Conservation (phyloP, 2,888 invertebrate species). For the Ectemnius continuus region DNA sequence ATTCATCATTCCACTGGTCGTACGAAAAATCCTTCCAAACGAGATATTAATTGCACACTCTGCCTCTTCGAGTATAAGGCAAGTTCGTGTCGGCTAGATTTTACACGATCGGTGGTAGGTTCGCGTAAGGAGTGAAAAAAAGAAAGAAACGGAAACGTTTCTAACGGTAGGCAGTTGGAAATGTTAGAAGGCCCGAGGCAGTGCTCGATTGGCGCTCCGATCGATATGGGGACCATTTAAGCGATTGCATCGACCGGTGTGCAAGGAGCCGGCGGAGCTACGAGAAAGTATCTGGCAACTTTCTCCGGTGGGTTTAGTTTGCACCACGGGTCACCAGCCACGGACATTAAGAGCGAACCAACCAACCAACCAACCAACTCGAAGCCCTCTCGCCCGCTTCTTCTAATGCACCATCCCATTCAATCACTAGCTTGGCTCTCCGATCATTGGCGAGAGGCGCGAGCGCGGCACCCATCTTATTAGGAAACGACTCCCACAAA, state of each 20-base stretch:
- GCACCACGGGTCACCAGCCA: slow-evolving; percentile 76
- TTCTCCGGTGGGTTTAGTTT: slow-evolving; percentile 75
- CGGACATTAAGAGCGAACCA: slow-evolving; percentile 72
- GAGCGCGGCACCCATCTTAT: neutral
- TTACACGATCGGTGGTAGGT: too few species aligned
- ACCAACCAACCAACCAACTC: slow-evolving; percentile 17
- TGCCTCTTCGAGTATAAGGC: neutral
- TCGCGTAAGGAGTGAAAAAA: neutral
- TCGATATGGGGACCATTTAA: slow-evolving; percentile 65
- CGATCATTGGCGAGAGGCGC: neutral
- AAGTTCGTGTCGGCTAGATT: too few species aligned
- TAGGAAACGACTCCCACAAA: too few species aligned
- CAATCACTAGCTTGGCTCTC: neutral
- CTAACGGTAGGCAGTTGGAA: neutral
- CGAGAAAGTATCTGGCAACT: slow-evolving; percentile 75
- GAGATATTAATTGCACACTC: too few species aligned
- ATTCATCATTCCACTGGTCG: too few species aligned
- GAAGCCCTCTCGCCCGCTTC: slow-evolving; percentile 36
- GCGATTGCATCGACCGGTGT: slow-evolving; percentile 71
- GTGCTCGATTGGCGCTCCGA: slow-evolving; percentile 30
- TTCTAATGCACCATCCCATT: too few species aligned
- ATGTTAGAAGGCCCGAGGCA: slow-evolving; percentile 16
- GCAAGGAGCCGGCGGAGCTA: slow-evolving; percentile 61
- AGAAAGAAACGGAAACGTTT: neutral
- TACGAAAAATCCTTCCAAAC: too few species aligned